Percentiles rank a stretch among this genome's conserved stretches.
These are phyloP conservation scores for Muricea muricata DNA, from an alignment of 92 coral and sea anemone genomes.

Conservation along the genomic window DNA sequence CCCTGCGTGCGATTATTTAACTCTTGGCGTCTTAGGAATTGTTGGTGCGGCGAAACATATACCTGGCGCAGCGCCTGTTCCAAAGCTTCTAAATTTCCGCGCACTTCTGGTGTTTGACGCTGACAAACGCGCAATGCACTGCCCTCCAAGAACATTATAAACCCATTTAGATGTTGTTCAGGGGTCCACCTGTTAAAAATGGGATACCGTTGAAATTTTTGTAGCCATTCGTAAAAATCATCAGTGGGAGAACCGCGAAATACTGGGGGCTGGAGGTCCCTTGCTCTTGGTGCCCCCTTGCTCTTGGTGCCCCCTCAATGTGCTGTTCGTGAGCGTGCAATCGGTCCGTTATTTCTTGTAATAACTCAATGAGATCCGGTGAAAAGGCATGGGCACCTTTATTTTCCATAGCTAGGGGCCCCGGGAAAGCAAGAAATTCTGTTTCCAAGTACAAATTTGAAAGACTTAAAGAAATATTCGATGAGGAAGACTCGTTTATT, in stretches of 20 bases:
- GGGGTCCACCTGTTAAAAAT: background rate
- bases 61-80: background rate
- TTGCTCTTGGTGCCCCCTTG: no score
- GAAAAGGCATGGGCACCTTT: background rate
- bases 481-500: background rate
- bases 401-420: background rate
- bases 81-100: background rate
- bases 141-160: background rate
- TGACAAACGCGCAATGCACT: background rate
- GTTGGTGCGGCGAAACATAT: slow-evolving; percentile 13
- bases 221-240: background rate
- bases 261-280: background rate
- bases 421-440: background rate
- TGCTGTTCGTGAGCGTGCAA: background rate
- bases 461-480: background rate
- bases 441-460: background rate
- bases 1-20: slow-evolving; percentile 38
- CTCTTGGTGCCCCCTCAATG: background rate
- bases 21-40: slow-evolving; percentile 35
- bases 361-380: background rate
- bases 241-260: background rate
- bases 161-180: background rate
- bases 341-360: background rate
- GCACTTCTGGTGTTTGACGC: background rate
- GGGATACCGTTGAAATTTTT: background rate